Evolutionary conservation across 2,888 invertebrate species (phyloP).

Genomic region (Nomada ruficornis): DNA sequence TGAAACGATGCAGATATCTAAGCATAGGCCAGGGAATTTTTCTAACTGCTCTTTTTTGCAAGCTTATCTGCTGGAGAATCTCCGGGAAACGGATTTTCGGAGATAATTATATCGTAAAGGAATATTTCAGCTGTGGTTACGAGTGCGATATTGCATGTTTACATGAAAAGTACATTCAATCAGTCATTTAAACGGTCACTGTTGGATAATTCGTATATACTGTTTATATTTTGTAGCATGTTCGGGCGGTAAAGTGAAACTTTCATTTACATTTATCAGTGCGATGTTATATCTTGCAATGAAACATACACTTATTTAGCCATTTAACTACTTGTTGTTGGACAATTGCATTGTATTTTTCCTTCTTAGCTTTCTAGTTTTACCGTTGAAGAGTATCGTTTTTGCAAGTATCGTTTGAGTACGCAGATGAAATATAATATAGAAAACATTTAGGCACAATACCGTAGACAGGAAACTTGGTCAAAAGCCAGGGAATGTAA

Average conservation of each 20-base stretch:
- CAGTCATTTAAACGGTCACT: neutral
- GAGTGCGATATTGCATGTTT: neutral
- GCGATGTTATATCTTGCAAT: too few relatives aligned
- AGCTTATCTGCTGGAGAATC: neutral
- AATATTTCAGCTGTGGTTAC: neutral
- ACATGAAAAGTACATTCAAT: neutral
- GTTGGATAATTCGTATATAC: neutral
- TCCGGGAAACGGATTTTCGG: neutral
- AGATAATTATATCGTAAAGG: neutral
- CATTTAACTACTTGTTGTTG: too few relatives aligned
- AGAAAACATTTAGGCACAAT: constrained; percentile 9
- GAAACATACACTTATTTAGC: too few relatives aligned
- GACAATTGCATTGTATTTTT: neutral
- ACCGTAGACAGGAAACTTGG: constrained; percentile 33
- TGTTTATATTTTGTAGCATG: too few relatives aligned
- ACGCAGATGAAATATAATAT: constrained; percentile 32
- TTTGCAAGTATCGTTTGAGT: neutral
- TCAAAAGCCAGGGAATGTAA: constrained; percentile 46
- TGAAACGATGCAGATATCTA: constrained; percentile 5
- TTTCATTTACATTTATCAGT: too few relatives aligned
- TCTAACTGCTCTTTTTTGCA: too few relatives aligned
- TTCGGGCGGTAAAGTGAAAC: too few relatives aligned
- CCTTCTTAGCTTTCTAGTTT: neutral
- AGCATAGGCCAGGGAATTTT: constrained; percentile 2
- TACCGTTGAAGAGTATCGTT: neutral